Evolutionary conservation across 1,140 invertebrate species (phyloP).

Genomic region (Antheraea mylitta): DNA sequence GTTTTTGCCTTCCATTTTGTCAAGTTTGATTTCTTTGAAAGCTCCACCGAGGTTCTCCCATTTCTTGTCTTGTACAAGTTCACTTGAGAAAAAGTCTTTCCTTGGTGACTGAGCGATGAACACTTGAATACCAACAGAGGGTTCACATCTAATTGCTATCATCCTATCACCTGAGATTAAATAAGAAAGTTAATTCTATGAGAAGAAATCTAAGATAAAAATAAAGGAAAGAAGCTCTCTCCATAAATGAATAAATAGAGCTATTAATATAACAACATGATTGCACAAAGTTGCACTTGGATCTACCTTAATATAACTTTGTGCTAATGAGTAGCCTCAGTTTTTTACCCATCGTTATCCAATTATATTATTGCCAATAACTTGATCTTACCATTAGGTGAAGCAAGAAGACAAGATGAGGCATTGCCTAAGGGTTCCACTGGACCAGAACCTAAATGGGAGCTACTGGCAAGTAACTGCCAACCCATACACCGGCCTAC

Average conservation of each 20-base stretch:
- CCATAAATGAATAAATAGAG: too few species aligned
- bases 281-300: too few species aligned
- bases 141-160: conserved; percentile 94
- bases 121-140: conserved; percentile 79
- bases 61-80: conserved; percentile 91
- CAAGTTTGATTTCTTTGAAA: conserved; percentile 94
- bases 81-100: conserved; percentile 92
- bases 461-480: conserved; percentile 92
- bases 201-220: neutral
- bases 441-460: conserved; percentile 91
- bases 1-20: conserved; percentile 98
- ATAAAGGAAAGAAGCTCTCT: neutral
- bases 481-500: conserved; percentile 96
- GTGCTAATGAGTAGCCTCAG: too few species aligned
- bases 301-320: too few species aligned
- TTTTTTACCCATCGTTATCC: too few species aligned
- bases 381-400: conserved; percentile 86
- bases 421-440: conserved; percentile 95
- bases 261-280: too few species aligned
- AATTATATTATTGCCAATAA: neutral
- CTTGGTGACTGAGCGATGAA: conserved; percentile 91
- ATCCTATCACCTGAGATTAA: conserved; percentile 84
- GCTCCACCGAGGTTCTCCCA: conserved; percentile 95
- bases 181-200: conserved; percentile 15
- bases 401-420: conserved; percentile 90